Evolutionary conservation across 2,113 vertebrate genomes (phyloP).

Genomic region (Poeciliopsis prolifica): DNA sequence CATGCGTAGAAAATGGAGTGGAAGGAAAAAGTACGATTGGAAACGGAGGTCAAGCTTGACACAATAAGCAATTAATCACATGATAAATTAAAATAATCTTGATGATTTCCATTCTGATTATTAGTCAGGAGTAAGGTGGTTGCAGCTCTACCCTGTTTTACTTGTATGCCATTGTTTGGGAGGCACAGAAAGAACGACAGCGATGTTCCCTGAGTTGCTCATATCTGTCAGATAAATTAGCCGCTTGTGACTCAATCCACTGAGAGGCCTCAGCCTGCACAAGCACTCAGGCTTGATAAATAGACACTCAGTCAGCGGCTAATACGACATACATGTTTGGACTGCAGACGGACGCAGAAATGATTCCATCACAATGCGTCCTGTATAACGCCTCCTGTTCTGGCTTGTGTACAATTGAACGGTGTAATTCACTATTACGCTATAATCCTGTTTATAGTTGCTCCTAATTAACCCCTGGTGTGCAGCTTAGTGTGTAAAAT

Average conservation of each 20-base stretch:
- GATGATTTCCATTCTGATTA: no score
- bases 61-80: no score
- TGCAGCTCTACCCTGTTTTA: conserved; percentile 31
- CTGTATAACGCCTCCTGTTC: not conserved
- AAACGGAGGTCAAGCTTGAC: not conserved
- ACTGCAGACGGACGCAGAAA: conserved; percentile 1
- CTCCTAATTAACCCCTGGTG: not conserved
- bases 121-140: conserved; percentile 31
- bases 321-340: conserved; percentile 11
- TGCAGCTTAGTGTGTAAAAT: not conserved
- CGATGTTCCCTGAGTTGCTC: conserved; percentile 25
- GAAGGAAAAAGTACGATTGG: not conserved
- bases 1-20: not conserved
- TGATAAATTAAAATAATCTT: no score
- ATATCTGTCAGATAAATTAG: conserved; percentile 70
- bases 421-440: not conserved
- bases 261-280: conserved; percentile 36
- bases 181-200: conserved; percentile 19
- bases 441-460: not conserved
- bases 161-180: conserved; percentile 26
- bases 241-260: conserved; percentile 43
- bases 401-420: not conserved
- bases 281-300: conserved; percentile 55
- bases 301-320: conserved; percentile 24
- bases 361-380: not conserved